Evolutionary conservation across 2,797 vertebrate species (phyloP).

Genomic region (Kryptopterus vitreolus): DNA sequence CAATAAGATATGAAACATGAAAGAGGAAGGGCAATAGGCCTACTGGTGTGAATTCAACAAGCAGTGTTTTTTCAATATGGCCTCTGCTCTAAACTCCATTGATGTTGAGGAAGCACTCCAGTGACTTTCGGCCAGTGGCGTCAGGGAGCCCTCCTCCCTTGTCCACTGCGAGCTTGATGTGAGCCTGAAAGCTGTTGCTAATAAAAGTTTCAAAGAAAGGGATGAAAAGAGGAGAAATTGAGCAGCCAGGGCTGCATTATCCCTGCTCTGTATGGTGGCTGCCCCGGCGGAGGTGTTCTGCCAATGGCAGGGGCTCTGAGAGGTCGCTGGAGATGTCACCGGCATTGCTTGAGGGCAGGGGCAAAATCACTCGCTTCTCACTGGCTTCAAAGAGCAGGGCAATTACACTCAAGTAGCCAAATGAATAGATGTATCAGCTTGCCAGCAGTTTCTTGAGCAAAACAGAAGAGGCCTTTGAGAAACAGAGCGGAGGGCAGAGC

Average conservation of each 20-base stretch:
- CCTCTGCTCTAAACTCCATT: constrained; percentile 47
- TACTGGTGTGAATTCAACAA: constrained; percentile 55
- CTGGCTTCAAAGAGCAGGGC: constrained; percentile 71
- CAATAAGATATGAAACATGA: constrained; percentile 51
- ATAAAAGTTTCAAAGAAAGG: constrained; percentile 73
- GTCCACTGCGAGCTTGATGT: constrained; percentile 57
- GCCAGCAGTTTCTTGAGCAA: constrained; percentile 64
- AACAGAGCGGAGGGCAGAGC: constrained; percentile 53
- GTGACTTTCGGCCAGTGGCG: constrained; percentile 54
- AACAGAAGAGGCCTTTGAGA: constrained; percentile 67
- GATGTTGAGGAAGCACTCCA: constrained; percentile 53
- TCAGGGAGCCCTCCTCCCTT: constrained; percentile 55
- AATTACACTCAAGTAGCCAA: constrained; percentile 70
- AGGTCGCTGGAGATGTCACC: constrained; percentile 63
- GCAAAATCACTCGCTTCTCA: constrained; percentile 70
- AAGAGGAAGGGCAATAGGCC: constrained; percentile 45
- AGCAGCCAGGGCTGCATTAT: constrained; percentile 67
- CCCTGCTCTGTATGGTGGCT: constrained; percentile 64
- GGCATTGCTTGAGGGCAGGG: constrained; percentile 65
- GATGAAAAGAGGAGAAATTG: constrained; percentile 68
- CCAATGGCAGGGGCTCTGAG: constrained; percentile 57
- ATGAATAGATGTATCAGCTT: constrained; percentile 66
- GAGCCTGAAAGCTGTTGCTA: constrained; percentile 70
- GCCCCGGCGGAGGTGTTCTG: constrained; percentile 57
- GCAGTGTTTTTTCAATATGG: constrained; percentile 54